Evolutionary conservation across 1,140 invertebrate species (phyloP).

Genomic region (Drosophila tropicalis): DNA sequence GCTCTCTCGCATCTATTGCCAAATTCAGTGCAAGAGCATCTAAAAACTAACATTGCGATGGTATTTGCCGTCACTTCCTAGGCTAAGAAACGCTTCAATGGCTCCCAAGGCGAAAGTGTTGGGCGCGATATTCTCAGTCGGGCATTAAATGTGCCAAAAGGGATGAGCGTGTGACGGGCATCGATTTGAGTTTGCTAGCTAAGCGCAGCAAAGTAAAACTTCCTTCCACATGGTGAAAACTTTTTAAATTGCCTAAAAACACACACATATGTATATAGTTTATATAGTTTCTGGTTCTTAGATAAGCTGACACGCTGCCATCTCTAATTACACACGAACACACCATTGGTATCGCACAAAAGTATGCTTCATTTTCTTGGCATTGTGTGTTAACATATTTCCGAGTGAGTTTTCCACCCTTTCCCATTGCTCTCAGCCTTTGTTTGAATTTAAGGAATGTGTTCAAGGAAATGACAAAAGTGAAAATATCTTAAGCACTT

Average conservation of each 20-base stretch:
- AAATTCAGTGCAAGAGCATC: constrained; percentile 67
- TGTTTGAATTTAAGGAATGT: constrained; percentile 65
- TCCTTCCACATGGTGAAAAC: constrained; percentile 1
- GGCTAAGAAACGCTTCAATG: constrained; percentile 45
- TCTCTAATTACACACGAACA: constrained; percentile 16
- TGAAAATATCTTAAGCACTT: constrained; percentile 76
- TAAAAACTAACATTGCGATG: constrained; percentile 69
- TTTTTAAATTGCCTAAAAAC: not conserved
- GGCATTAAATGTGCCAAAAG: constrained; percentile 17
- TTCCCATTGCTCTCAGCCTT: not conserved
- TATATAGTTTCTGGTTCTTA: not conserved
- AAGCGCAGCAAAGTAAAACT: constrained; percentile 6
- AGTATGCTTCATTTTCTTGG: constrained; percentile 56
- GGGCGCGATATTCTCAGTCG: constrained; percentile 30
- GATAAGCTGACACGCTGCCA: constrained; percentile 26
- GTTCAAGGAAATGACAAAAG: constrained; percentile 75
- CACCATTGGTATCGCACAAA: constrained; percentile 22
- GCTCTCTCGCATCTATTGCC: constrained; percentile 64
- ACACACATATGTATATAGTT: no score
- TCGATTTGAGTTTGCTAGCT: not conserved
- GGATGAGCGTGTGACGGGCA: constrained; percentile 60
- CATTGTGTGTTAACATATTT: constrained; percentile 58
- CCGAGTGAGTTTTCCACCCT: constrained; percentile 35
- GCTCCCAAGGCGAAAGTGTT: constrained; percentile 55
- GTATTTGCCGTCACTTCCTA: constrained; percentile 64